These are phyloP conservation scores for Dusona sp. DNA, from an alignment of 2,888 invertebrate genomes.

Conservation along the genomic window DNA sequence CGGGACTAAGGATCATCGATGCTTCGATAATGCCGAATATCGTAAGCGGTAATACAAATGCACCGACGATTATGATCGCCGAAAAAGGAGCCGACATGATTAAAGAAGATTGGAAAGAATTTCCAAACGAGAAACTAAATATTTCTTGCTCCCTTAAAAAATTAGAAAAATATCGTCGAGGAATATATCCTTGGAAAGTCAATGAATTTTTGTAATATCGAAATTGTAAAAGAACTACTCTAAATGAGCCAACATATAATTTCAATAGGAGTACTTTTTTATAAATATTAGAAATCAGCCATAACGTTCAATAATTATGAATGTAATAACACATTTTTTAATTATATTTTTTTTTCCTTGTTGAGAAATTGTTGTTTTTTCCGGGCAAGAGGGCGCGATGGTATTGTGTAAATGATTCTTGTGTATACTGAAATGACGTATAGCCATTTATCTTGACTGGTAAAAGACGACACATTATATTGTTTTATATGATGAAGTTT, in stretches of 20 bases:
- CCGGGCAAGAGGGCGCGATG: not conserved
- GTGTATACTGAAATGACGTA: not conserved
- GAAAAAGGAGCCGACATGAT: conserved; percentile 94
- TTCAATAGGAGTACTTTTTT: not conserved
- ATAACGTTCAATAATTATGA: not conserved
- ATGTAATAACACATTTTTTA: not conserved
- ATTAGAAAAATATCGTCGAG: conserved; percentile 37
- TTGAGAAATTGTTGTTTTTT: not conserved
- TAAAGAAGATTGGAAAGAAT: conserved; percentile 88
- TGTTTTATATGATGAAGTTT: not conserved
- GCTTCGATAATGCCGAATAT: conserved; percentile 94
- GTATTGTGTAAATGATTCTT: conserved; percentile 23
- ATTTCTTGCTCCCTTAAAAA: not conserved
- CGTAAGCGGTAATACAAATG: conserved; percentile 92
- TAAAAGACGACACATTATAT: not conserved
- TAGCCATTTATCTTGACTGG: conserved; percentile 13
- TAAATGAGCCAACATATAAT: not conserved
- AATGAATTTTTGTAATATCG: conserved; percentile 20
- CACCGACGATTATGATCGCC: conserved; percentile 93
- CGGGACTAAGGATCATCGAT: conserved; percentile 91
- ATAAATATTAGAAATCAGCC: not conserved
- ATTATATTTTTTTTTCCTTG: not conserved
- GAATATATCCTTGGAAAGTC: conserved; percentile 34
- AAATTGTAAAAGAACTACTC: not conserved
- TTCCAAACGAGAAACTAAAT: conserved; percentile 19